phyloP scores from a whole-genome alignment of 2,888 invertebrate species.

The Charanyca ferruginea region DNA sequence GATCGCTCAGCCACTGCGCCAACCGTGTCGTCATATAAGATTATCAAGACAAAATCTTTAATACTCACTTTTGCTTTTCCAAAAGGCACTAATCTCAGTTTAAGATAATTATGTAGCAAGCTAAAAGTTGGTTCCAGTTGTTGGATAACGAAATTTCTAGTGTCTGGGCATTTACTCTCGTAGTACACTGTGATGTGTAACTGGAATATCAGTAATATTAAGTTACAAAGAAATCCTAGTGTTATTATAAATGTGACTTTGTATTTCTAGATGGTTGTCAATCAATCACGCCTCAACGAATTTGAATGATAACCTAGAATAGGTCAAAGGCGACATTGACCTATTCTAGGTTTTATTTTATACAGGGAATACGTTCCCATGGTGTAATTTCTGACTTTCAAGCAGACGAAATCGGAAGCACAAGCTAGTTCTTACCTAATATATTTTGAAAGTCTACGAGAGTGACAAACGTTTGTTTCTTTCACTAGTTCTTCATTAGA shows the following conservation, averaged over 20 bases:
- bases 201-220: constrained; percentile 70
- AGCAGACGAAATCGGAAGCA: too few species aligned
- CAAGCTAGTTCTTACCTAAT: neutral
- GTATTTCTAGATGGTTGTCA: too few species aligned
- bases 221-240: too few species aligned
- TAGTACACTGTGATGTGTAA: constrained; percentile 90
- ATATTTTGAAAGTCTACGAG: neutral
- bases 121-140: constrained; percentile 90
- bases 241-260: too few species aligned
- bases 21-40: neutral
- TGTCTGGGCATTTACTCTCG: constrained; percentile 92
- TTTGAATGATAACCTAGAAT: too few species aligned
- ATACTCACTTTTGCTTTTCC: constrained; percentile 92
- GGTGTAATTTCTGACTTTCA: too few species aligned
- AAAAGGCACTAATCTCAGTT: constrained; percentile 91
- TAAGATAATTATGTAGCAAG: constrained; percentile 86
- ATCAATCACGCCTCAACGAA: too few species aligned
- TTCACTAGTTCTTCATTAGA: neutral
- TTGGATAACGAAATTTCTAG: constrained; percentile 88
- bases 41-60: neutral
- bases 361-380: too few species aligned
- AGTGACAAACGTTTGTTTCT: neutral
- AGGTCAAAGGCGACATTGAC: too few species aligned
- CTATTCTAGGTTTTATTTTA: too few species aligned
- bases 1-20: too few species aligned